Conservation (phyloP, 2,797 vertebrate genomes). For the Botia kubotai region DNA sequence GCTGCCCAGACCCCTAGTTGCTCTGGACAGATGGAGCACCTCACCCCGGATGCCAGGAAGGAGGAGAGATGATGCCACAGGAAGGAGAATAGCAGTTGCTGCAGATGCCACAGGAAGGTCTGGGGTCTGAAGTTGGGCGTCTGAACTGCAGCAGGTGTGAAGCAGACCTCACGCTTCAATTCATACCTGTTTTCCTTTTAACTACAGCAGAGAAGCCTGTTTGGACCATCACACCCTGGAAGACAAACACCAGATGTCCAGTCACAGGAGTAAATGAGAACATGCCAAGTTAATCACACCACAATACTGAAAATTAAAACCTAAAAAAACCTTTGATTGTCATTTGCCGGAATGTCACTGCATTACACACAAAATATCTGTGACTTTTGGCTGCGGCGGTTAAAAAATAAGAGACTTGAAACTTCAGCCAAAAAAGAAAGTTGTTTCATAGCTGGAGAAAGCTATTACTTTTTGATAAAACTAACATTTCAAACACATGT, state of each 20-base stretch:
- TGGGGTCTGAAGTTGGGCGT: constrained; percentile 34
- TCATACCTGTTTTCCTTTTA: not conserved
- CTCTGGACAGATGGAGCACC: constrained; percentile 81
- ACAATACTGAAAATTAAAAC: too few relatives aligned
- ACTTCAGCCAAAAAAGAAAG: too few relatives aligned
- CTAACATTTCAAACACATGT: too few relatives aligned
- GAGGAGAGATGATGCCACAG: constrained; percentile 50
- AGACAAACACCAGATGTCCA: too few relatives aligned
- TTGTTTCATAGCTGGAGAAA: not conserved
- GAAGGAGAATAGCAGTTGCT: constrained; percentile 67
- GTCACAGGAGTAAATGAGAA: too few relatives aligned
- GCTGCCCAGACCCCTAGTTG: constrained; percentile 68
- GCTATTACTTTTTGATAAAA: too few relatives aligned
- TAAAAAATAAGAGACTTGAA: not conserved
- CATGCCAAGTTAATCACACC: too few relatives aligned
- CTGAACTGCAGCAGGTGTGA: constrained; percentile 44
- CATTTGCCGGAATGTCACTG: not conserved
- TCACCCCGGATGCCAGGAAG: constrained; percentile 62
- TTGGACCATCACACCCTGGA: too few relatives aligned
- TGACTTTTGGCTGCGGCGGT: too few relatives aligned
- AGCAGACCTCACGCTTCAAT: constrained; percentile 13
- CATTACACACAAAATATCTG: too few relatives aligned
- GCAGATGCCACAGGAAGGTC: constrained; percentile 80
- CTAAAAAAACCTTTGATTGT: too few relatives aligned
- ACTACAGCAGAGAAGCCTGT: too few relatives aligned